Percentiles rank a stretch among this genome's conserved stretches.
phyloP scores from a whole-genome alignment of 1,140 invertebrate species.

The Meteorus sp. region DNA sequence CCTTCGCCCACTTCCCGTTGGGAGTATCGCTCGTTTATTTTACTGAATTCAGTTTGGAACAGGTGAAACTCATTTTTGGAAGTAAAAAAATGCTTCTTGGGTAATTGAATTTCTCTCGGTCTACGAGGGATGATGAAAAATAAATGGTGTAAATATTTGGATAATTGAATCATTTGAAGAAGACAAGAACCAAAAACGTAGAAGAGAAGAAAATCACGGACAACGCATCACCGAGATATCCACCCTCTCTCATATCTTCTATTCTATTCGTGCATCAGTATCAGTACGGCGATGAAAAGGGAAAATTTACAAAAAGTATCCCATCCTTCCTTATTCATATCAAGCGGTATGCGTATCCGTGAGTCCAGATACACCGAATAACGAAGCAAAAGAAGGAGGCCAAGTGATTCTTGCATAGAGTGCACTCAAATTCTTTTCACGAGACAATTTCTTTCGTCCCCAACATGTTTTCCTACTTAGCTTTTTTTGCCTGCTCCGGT shows the following conservation, averaged over 20 bases:
- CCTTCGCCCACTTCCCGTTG: conserved; percentile 12
- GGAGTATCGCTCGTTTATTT: conserved; percentile 15
- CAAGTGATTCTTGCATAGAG: neutral
- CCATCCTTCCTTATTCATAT: neutral
- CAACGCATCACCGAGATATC: no score
- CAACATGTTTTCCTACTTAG: no score
- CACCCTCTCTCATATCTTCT: no score
- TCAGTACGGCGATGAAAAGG: no score
- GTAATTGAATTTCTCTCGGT: conserved; percentile 22
- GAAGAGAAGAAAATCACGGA: no score
- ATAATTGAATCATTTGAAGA: neutral
- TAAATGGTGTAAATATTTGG: conserved; percentile 18
- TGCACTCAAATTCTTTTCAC: neutral
- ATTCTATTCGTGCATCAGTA: no score
- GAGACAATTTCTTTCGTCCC: no score
- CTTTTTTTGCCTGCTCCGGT: no score
- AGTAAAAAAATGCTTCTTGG: neutral
- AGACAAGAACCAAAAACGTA: neutral
- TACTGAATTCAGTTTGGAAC: conserved; percentile 5
- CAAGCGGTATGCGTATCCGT: no score
- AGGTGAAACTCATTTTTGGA: conserved; percentile 9
- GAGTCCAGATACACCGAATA: no score
- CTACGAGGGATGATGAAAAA: conserved; percentile 4
- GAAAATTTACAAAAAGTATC: neutral
- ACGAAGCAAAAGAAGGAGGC: neutral